Base-by-base conservation (phyloP, 2,113 vertebrate genomes). In the Ceratotherium simum region DNA sequence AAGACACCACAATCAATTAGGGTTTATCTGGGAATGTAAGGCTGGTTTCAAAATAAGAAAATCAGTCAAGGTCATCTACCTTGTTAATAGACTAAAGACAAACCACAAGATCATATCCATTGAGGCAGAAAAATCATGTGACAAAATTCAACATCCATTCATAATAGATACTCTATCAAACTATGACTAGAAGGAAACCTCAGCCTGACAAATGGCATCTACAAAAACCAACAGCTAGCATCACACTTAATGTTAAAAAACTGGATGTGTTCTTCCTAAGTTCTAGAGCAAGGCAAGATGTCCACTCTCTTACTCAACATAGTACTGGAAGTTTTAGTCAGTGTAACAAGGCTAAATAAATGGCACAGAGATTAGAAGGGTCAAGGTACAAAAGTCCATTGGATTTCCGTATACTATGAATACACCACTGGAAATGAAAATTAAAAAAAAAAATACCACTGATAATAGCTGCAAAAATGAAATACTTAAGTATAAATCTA, bases 391-490 rank as follows among this genome's bases (percentile, higher is more conserved):
- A 93, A 95, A 93, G 33, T 3, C 31, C 48, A 17, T 2, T 81
- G 67, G 42, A 39, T 83, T 81, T 82, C 60, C 13, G 7, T 65
- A 62, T 31, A 31, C 36, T 72, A 60, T 36, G 51, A 76, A 87
- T 27, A 82, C 1, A 70, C 14, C 78, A 90, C 3, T 64, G 75
- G 60, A 76, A 86, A 70, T 48, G 29, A 91, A 91, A 69, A 21
- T 17, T 83, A 39, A 29, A 90, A 70, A 86, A 36, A 18, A 76
- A 27, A 79, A 60, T 69, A 48, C 14, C 17, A 83, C 81, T 60
- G 93, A 79, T 87, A 95, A 79, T 64, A 73, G 31, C 27, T 95
- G 36, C 48, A 65, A 92, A 88, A 84, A 72, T 95, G 54, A 84
- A 93, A 81, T 42, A 60, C 33, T 70, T 75, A 93, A 29, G 14